phyloP scores from a whole-genome alignment of 2,113 vertebrate genomes.

The Oostethus manadensis region DNA sequence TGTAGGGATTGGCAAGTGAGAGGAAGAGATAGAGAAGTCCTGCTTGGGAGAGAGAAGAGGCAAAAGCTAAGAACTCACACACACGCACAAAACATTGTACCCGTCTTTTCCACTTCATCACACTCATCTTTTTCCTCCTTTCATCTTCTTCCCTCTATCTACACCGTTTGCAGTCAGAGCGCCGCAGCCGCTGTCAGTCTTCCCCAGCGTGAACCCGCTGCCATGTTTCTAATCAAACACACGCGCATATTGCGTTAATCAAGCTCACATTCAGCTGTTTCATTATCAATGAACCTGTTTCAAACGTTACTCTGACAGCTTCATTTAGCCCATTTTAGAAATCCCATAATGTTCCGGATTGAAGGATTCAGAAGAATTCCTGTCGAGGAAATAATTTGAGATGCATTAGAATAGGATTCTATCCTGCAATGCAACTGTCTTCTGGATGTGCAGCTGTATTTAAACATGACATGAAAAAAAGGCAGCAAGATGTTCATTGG shows the following conservation, averaged over 20 bases:
- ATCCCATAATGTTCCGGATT: constrained; percentile 41
- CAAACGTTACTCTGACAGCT: constrained; percentile 20
- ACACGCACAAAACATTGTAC: constrained; percentile 25
- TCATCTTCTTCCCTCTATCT: constrained; percentile 45
- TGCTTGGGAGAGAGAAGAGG: constrained; percentile 44
- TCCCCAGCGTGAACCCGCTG: constrained; percentile 33
- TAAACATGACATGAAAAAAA: constrained; percentile 3
- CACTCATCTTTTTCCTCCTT: constrained; percentile 52
- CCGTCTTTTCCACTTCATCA: constrained; percentile 59
- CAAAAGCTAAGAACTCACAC: constrained; percentile 44
- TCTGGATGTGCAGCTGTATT: not conserved
- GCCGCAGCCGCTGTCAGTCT: constrained; percentile 42
- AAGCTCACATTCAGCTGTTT: constrained; percentile 52
- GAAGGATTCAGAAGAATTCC: constrained; percentile 37
- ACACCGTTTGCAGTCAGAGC: constrained; percentile 30
- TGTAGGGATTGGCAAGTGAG: constrained; percentile 48
- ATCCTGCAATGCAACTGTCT: too few relatives aligned
- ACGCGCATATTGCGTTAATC: constrained; percentile 51
- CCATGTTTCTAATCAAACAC: constrained; percentile 61
- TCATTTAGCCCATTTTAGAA: constrained; percentile 47
- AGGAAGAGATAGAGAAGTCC: constrained; percentile 24
- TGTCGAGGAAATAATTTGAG: constrained; percentile 41
- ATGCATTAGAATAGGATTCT: constrained; percentile 29
- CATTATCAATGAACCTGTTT: constrained; percentile 64
- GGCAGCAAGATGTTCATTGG: not conserved